Percentiles rank a stretch among this genome's conserved stretches.
These are phyloP conservation scores for Rhodinocichla rosea DNA, from an alignment of 2,113 vertebrate genomes.

Conservation along the genomic window DNA sequence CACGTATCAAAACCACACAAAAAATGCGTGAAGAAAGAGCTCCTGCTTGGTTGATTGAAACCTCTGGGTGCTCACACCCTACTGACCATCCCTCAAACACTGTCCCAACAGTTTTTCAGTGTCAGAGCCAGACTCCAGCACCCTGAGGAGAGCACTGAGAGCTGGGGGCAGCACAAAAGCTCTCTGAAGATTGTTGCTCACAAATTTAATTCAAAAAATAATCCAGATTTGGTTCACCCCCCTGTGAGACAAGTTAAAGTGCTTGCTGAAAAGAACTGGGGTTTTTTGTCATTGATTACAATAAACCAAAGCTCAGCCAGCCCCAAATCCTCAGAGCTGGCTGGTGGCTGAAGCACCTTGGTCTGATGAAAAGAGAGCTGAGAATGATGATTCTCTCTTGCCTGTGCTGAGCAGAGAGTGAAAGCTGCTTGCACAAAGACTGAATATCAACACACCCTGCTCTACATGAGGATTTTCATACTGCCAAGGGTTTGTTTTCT, in stretches of 20 bases:
- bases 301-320: neutral
- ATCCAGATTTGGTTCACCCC: neutral
- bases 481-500: neutral
- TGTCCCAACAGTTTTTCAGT: neutral
- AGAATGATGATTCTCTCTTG: neutral
- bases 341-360: neutral
- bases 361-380: neutral
- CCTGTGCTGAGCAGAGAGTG: neutral
- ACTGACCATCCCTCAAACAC: neutral
- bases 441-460: neutral
- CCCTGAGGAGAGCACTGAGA: neutral
- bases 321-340: neutral
- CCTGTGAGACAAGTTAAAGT: neutral
- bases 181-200: neutral
- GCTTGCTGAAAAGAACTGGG: neutral
- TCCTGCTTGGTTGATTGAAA: neutral
- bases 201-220: neutral
- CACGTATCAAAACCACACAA: neutral
- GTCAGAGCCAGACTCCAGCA: neutral
- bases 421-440: neutral
- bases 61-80: neutral
- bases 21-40: neutral
- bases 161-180: neutral
- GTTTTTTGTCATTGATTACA: neutral
- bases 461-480: neutral